Conservation (phyloP, 2,797 vertebrate species). For the Microctenopoma lineatum region DNA sequence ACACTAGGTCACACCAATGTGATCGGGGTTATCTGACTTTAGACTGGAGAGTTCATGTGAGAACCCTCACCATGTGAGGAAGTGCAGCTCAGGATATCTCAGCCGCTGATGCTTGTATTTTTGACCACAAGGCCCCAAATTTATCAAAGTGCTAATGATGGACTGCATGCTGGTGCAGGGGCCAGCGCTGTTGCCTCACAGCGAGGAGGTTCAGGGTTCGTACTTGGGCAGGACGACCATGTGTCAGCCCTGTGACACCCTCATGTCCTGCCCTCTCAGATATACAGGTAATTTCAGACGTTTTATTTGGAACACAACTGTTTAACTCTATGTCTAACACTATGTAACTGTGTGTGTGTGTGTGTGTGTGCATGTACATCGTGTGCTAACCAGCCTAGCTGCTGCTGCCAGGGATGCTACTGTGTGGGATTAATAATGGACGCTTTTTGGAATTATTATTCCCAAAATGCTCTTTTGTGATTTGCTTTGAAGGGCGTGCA, state of each 20-base stretch:
- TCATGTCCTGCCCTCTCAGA: too few species aligned
- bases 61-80: background rate
- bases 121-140: background rate
- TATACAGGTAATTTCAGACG: too few species aligned
- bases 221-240: too few species aligned
- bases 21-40: background rate
- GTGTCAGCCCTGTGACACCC: too few species aligned
- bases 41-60: background rate
- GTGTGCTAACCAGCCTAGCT: constrained; percentile 60
- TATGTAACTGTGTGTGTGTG: background rate
- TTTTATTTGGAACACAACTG: background rate
- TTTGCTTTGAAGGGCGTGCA: constrained; percentile 84
- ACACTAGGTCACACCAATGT: background rate
- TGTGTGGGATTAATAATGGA: constrained; percentile 84
- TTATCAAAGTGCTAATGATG: too few species aligned
- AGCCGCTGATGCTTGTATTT: background rate
- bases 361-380: constrained; percentile 4
- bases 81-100: background rate
- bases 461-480: constrained; percentile 89
- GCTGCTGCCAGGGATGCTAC: constrained; percentile 63
- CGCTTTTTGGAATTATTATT: constrained; percentile 85
- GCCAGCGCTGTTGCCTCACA: too few species aligned
- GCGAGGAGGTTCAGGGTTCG: too few species aligned
- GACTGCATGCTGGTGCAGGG: too few species aligned
- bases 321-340: constrained; percentile 12